Percentiles rank a stretch among this genome's conserved stretches.
These are phyloP conservation scores for Pardosa pseudoannulata DNA, from an alignment of 2,888 invertebrate genomes.

Conservation along the genomic window DNA sequence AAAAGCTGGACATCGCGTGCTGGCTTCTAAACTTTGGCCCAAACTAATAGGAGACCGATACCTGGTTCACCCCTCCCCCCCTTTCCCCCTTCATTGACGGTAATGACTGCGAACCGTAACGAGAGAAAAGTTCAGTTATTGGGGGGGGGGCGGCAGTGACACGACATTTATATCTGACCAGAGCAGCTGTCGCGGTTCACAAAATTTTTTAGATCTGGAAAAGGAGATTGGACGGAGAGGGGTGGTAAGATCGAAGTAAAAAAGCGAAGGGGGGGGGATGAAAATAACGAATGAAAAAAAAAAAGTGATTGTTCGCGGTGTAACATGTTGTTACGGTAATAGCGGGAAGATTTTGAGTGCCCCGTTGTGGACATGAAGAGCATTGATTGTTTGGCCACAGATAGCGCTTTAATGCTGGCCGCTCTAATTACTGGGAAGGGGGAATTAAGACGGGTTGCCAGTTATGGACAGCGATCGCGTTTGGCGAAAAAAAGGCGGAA, in stretches of 20 bases:
- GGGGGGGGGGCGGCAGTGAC: constrained; percentile 6
- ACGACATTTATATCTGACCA: constrained; percentile 54
- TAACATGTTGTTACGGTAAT: constrained; percentile 12
- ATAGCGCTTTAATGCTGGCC: constrained; percentile 30
- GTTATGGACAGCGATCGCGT: neutral
- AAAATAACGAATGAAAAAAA: neutral
- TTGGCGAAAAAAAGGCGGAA: neutral
- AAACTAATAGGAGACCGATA: constrained; percentile 36
- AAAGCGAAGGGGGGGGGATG: neutral
- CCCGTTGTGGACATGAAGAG: constrained; percentile 47
- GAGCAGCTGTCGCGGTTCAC: constrained; percentile 45
- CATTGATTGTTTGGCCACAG: constrained; percentile 68
- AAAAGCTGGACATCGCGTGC: neutral
- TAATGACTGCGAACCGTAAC: constrained; percentile 39
- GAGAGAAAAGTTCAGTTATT: constrained; percentile 32
- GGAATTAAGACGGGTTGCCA: neutral
- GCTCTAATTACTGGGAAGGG: constrained; percentile 41
- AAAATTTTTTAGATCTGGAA: constrained; percentile 43
- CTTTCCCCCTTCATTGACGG: neutral
- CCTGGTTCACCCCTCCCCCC: no score
- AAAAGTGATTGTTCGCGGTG: neutral
- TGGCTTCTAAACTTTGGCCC: constrained; percentile 29
- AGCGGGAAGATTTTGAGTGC: constrained; percentile 51
- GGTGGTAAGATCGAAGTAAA: neutral
- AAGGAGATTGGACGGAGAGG: neutral